These are phyloP conservation scores for Lasioglossum vierecki DNA, from an alignment of 2,888 invertebrate species.

Conservation along the genomic window DNA sequence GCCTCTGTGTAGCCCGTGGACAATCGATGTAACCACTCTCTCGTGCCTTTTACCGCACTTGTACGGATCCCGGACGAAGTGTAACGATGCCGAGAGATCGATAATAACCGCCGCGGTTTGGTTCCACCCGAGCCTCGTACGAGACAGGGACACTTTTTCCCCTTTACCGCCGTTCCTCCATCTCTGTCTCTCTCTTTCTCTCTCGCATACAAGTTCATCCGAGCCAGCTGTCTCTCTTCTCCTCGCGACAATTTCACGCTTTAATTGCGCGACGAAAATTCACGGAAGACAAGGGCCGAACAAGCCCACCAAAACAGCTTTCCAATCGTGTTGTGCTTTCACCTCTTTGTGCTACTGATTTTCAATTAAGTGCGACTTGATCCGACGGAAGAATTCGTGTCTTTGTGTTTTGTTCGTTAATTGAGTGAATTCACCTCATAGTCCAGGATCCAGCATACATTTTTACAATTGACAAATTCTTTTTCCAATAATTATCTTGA, in stretches of 20 bases:
- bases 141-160: constrained; percentile 63
- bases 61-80: constrained; percentile 69
- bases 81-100: constrained; percentile 72
- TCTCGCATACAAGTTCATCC: constrained; percentile 12
- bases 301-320: constrained; percentile 11
- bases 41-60: constrained; percentile 63
- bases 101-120: constrained; percentile 72
- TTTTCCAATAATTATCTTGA: no score
- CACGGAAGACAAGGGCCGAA: constrained; percentile 21
- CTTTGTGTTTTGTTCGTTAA: neutral
- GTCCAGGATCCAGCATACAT: no score
- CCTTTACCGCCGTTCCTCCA: constrained; percentile 7
- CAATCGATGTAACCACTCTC: constrained; percentile 64
- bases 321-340: neutral
- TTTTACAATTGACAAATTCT: no score
- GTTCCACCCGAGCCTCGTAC: constrained; percentile 65
- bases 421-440: no score
- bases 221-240: constrained; percentile 14
- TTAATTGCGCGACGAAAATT: constrained; percentile 52
- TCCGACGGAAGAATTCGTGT: neutral
- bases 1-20: constrained; percentile 56
- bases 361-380: neutral
- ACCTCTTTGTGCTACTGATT: neutral
- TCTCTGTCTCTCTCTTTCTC: neutral
- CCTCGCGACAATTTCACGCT: constrained; percentile 44